Evolutionary conservation across 1,140 invertebrate genomes (phyloP).

Genomic region (Drosophila yakuba): DNA sequence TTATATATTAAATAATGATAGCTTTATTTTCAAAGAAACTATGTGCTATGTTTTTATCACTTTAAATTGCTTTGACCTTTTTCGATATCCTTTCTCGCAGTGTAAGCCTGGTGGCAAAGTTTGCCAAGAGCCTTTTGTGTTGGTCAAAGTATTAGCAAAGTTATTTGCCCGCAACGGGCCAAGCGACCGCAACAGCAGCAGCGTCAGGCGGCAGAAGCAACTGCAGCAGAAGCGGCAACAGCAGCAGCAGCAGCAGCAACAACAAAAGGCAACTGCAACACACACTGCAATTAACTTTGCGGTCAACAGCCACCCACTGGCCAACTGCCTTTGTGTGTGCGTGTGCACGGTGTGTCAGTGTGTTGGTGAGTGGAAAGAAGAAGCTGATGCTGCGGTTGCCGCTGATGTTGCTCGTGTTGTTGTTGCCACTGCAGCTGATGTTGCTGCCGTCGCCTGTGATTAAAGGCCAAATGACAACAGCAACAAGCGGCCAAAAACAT

Average conservation of each 20-base stretch:
- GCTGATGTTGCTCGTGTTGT: conserved; percentile 28
- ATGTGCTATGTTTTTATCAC: too few relatives aligned
- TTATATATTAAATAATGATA: too few relatives aligned
- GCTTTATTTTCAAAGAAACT: too few relatives aligned
- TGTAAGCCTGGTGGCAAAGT: conserved; percentile 46
- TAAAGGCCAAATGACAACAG: conserved; percentile 67
- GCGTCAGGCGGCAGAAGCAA: conserved; percentile 18
- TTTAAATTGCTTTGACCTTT: too few relatives aligned
- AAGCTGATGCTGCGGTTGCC: conserved; percentile 41
- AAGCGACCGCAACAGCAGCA: conserved; percentile 55
- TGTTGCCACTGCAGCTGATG: conserved; percentile 36
- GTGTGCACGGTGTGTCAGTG: conserved; percentile 1
- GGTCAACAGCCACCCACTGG: conserved; percentile 66
- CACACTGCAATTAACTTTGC: conserved; percentile 75
- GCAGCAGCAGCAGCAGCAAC: background rate
- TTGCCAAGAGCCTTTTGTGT: conserved; percentile 54
- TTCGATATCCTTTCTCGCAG: background rate
- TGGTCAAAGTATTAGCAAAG: conserved; percentile 78
- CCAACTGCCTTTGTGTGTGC: conserved; percentile 46
- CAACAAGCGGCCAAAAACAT: conserved; percentile 34
- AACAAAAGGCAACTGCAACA: conserved; percentile 34
- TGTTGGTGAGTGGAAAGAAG: conserved; percentile 20
- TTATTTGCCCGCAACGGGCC: conserved; percentile 70
- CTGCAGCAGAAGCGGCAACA: conserved; percentile 12
- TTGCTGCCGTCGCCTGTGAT: conserved; percentile 54